Evolutionary conservation across 2,888 invertebrate species (phyloP).

Genomic region (Xanthia icteritia): DNA sequence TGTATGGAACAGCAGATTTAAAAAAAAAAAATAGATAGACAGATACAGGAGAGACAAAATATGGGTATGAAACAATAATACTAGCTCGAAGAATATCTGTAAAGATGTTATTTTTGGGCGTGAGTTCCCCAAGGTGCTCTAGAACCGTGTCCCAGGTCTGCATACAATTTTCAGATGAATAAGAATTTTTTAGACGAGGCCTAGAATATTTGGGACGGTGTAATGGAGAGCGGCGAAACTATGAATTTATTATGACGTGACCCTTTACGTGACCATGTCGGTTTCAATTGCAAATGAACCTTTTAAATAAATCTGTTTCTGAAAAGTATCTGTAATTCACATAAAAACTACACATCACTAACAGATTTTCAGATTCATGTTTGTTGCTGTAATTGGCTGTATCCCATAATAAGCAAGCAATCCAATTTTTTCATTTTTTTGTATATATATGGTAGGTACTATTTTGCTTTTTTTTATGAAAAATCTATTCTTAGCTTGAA

Average conservation of each 20-base stretch:
- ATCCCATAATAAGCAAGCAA: too few species aligned
- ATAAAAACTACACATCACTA: not conserved
- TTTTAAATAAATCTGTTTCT: not conserved
- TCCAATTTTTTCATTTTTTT: too few species aligned
- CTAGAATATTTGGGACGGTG: not conserved
- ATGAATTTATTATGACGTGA: slow-evolving; percentile 41
- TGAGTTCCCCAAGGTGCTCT: slow-evolving; percentile 12
- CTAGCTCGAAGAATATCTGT: slow-evolving; percentile 9
- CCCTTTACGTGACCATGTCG: slow-evolving; percentile 3
- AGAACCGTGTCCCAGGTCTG: slow-evolving; percentile 12
- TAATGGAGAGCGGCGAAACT: not conserved
- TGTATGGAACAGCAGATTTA: not conserved
- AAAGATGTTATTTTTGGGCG: not conserved
- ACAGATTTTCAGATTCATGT: not conserved
- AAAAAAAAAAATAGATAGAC: not conserved
- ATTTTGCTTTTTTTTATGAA: too few species aligned
- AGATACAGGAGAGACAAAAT: not conserved
- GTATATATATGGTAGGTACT: too few species aligned
- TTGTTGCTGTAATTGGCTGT: not conserved
- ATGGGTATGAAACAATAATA: not conserved
- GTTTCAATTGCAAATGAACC: not conserved
- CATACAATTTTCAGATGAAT: slow-evolving; percentile 44
- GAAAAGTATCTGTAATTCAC: not conserved
- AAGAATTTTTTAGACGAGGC: slow-evolving; percentile 22
- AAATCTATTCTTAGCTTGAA: too few species aligned